These are phyloP conservation scores for Neodiprion fabricii DNA, from an alignment of 1,140 invertebrate species.

Conservation along the genomic window DNA sequence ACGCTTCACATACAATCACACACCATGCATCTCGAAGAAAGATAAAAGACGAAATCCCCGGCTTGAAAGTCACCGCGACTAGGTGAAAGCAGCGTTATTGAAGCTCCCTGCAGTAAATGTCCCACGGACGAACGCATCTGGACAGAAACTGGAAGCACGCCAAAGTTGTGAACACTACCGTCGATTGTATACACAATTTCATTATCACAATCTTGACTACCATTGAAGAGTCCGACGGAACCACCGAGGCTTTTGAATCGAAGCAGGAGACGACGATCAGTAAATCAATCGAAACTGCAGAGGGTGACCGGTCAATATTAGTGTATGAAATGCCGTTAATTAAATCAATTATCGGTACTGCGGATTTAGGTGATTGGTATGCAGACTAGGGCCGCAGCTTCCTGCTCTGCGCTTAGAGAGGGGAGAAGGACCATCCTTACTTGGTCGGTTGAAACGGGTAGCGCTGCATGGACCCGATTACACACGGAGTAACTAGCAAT, in stretches of 20 bases:
- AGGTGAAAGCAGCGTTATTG: neutral
- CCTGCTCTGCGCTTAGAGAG: neutral
- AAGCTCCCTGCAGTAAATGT: too few species aligned
- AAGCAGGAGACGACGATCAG: neutral
- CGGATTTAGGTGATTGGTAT: neutral
- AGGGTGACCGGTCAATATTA: neutral
- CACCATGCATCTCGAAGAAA: neutral
- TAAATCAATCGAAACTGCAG: neutral
- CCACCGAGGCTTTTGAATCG: neutral
- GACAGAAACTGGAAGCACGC: neutral
- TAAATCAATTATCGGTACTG: slow-evolving; percentile 3
- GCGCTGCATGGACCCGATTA: neutral
- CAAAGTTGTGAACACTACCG: neutral
- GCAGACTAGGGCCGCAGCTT: neutral
- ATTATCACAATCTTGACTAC: neutral
- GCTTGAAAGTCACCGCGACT: neutral
- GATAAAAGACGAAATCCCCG: neutral
- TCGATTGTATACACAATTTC: too few species aligned
- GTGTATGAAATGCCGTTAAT: slow-evolving; percentile 1
- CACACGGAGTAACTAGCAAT: slow-evolving; percentile 4
- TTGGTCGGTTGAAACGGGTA: neutral
- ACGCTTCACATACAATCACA: neutral
- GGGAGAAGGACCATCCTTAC: neutral
- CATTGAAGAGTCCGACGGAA: neutral
- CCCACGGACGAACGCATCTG: neutral